Evolutionary conservation across 2,113 vertebrate genomes (phyloP).

Genomic region (Gadus chalcogrammus): DNA sequence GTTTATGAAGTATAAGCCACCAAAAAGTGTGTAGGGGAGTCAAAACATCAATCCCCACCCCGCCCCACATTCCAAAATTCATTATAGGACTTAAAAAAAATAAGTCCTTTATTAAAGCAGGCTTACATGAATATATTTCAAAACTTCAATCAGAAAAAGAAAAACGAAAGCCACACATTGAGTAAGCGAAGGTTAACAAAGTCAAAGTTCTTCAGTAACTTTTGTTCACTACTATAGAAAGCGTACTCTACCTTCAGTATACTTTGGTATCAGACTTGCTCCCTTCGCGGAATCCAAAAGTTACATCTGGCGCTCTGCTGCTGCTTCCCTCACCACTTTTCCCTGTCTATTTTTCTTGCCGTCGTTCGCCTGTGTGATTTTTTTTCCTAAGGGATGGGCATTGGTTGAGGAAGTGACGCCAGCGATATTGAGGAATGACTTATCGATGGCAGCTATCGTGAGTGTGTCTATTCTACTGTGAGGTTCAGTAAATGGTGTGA

Average conservation of each 20-base stretch:
- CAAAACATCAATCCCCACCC: too few species aligned
- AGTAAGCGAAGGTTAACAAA: background rate
- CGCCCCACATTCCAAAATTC: too few species aligned
- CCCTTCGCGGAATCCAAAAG: conserved; percentile 27
- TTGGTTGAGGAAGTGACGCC: conserved; percentile 76
- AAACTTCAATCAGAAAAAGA: background rate
- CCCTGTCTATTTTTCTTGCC: conserved; percentile 59
- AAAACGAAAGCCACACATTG: background rate
- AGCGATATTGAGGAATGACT: conserved; percentile 4
- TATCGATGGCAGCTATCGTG: too few species aligned
- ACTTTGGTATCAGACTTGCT: conserved; percentile 35
- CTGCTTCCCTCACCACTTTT: conserved; percentile 43
- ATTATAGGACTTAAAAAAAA: too few species aligned
- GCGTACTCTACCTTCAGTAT: conserved; percentile 62
- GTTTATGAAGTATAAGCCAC: too few species aligned
- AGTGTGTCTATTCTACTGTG: too few species aligned
- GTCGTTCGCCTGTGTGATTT: conserved; percentile 56
- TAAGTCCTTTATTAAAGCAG: background rate
- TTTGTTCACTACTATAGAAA: background rate
- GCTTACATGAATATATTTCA: background rate
- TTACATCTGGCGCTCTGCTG: conserved; percentile 47
- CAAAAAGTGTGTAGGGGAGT: too few species aligned
- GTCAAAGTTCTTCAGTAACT: background rate
- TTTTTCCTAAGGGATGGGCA: conserved; percentile 77
- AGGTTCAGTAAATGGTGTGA: too few species aligned